Evolutionary conservation across 1,140 invertebrate species (phyloP).

Genomic region (Steinernema khuongi): DNA sequence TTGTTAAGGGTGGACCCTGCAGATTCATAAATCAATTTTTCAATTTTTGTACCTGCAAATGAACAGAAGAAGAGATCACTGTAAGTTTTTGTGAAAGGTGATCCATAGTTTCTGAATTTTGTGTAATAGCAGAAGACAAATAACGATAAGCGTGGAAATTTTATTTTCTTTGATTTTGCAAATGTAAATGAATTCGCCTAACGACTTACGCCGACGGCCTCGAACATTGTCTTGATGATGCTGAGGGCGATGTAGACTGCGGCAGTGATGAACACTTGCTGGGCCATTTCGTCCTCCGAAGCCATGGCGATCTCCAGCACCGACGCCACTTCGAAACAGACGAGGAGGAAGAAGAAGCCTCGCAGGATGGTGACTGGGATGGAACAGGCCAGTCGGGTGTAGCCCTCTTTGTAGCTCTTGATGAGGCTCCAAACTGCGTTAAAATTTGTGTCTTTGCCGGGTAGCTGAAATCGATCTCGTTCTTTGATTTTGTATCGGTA

Average conservation of each 20-base stretch:
- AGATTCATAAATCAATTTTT: too few relatives aligned
- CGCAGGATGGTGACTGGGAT: constrained; percentile 46
- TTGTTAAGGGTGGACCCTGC: too few relatives aligned
- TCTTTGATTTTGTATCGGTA: too few relatives aligned
- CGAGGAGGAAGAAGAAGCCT: constrained; percentile 49
- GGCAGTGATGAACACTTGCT: constrained; percentile 43
- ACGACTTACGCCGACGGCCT: constrained; percentile 44
- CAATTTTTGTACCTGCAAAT: too few relatives aligned
- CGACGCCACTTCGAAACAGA: constrained; percentile 49
- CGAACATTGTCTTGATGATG: constrained; percentile 51
- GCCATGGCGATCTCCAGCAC: constrained; percentile 47
- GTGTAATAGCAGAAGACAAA: too few relatives aligned
- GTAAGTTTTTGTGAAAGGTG: too few relatives aligned
- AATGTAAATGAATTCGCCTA: neutral
- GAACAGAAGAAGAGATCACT: too few relatives aligned
- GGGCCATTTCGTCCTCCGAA: constrained; percentile 36
- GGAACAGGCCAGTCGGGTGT: constrained; percentile 31
- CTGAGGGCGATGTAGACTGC: constrained; percentile 48
- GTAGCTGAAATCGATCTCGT: constrained; percentile 35
- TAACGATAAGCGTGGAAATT: too few relatives aligned
- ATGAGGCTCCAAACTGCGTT: constrained; percentile 41
- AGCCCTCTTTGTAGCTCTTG: constrained; percentile 40
- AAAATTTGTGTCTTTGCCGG: constrained; percentile 37
- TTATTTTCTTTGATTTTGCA: neutral
- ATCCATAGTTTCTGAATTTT: too few relatives aligned